Evolutionary conservation across 2,888 invertebrate genomes (phyloP).

Genomic region (Scelioninae gen. 2): DNA sequence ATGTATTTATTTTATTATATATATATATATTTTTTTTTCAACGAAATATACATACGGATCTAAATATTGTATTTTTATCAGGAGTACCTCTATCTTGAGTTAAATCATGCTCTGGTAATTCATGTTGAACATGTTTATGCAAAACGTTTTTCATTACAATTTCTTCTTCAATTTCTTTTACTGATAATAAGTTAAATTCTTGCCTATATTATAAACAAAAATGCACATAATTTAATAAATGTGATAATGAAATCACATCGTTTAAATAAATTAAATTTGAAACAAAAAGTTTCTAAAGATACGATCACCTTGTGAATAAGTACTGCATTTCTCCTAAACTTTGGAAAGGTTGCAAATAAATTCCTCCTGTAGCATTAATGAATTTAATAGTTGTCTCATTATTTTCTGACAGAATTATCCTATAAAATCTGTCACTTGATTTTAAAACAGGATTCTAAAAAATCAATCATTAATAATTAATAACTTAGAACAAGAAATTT

Average conservation of each 20-base stretch:
- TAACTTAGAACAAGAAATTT: no score
- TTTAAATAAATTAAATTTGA: neutral
- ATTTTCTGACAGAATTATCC: slow-evolving; percentile 62
- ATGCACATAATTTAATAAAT: neutral
- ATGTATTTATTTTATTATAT: neutral
- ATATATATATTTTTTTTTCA: neutral
- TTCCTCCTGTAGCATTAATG: slow-evolving; percentile 73
- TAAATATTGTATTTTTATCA: slow-evolving; percentile 67
- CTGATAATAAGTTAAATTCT: slow-evolving; percentile 65
- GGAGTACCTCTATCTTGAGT: slow-evolving; percentile 69
- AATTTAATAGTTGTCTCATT: slow-evolving; percentile 67
- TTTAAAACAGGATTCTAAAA: slow-evolving; percentile 73
- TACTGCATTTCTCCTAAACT: slow-evolving; percentile 75
- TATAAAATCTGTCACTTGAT: slow-evolving; percentile 74
- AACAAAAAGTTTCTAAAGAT: slow-evolving; percentile 2
- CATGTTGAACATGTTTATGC: slow-evolving; percentile 66
- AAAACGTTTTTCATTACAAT: slow-evolving; percentile 63
- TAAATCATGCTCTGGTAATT: slow-evolving; percentile 69
- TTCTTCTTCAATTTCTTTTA: slow-evolving; percentile 60
- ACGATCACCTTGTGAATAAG: slow-evolving; percentile 67
- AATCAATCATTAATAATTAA: slow-evolving; percentile 16
- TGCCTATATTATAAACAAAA: slow-evolving; percentile 66
- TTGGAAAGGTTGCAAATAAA: slow-evolving; percentile 75
- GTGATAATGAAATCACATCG: no score
- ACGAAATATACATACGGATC: slow-evolving; percentile 64